Percentiles rank a stretch among this genome's conserved stretches.
These are phyloP conservation scores for Cheiracanthium punctorium DNA, from an alignment of 2,888 invertebrate species.

Conservation along the genomic window DNA sequence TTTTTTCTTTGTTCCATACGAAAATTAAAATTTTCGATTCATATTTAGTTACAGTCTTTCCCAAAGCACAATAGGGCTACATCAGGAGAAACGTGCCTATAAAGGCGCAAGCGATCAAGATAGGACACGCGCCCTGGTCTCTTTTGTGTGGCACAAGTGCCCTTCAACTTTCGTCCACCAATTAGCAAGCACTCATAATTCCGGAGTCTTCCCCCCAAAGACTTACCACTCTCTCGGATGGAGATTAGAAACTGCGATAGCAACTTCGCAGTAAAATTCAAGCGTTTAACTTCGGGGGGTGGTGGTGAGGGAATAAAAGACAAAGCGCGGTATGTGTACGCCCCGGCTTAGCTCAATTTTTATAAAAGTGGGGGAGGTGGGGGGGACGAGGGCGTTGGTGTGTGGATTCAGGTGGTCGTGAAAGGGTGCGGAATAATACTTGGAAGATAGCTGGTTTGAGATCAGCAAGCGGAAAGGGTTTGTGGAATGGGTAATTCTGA, in stretches of 20 bases:
- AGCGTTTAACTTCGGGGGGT: conserved; percentile 3
- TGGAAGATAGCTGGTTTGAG: background rate
- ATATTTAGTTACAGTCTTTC: background rate
- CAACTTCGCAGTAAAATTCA: background rate
- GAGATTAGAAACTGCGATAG: background rate
- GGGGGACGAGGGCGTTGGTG: background rate
- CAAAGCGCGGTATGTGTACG: background rate
- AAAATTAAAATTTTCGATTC: background rate
- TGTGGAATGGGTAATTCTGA: no score
- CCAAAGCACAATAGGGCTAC: conserved; percentile 28
- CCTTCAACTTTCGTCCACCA: conserved; percentile 52
- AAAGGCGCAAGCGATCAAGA: conserved; percentile 15
- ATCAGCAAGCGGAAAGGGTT: background rate
- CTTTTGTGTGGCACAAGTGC: conserved; percentile 34
- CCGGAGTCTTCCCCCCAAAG: background rate
- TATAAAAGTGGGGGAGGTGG: background rate
- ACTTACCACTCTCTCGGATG: background rate
- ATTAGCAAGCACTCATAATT: conserved; percentile 28
- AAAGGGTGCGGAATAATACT: background rate
- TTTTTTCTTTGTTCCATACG: background rate
- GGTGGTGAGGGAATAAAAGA: no score
- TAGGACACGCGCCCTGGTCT: conserved; percentile 36
- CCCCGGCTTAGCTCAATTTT: background rate
- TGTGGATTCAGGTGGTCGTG: background rate
- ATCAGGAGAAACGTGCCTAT: conserved; percentile 31